Evolutionary conservation across 2,797 vertebrate species (phyloP).

Genomic region (Pseudotriccus pelzelni): DNA sequence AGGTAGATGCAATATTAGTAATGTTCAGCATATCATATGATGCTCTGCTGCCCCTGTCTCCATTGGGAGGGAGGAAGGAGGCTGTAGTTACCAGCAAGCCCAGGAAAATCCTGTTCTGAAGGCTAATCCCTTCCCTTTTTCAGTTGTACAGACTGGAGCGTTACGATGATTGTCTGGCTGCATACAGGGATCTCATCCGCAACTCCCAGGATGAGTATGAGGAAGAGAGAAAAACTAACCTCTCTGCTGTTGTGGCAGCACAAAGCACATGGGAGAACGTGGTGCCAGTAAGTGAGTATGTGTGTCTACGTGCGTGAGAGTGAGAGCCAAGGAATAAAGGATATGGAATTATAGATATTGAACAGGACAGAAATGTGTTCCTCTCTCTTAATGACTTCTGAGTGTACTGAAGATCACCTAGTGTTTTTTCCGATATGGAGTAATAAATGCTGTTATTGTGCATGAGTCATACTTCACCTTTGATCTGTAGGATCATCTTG

Average conservation of each 20-base stretch:
- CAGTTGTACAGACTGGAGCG: conserved; percentile 94
- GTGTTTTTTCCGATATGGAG: neutral
- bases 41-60: neutral
- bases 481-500: neutral
- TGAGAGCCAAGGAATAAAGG: neutral
- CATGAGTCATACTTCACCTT: neutral
- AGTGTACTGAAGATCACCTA: neutral
- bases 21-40: neutral
- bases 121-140: neutral
- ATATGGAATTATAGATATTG: neutral
- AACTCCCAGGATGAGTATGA: conserved; percentile 99
- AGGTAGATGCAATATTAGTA: neutral
- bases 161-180: conserved; percentile 88
- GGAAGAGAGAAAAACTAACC: conserved; percentile 97
- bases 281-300: conserved; percentile 77
- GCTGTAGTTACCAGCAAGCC: neutral
- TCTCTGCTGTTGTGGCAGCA: conserved; percentile 92
- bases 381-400: neutral
- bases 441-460: neutral
- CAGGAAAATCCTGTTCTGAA: neutral
- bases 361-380: neutral
- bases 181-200: conserved; percentile 94
- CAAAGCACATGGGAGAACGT: conserved; percentile 92
- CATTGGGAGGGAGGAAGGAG: neutral
- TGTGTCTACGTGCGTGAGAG: neutral